Percentiles rank a stretch among this genome's conserved stretches.
These are phyloP conservation scores for Athene noctua DNA, from an alignment of 2,113 vertebrate genomes.

Conservation along the genomic window DNA sequence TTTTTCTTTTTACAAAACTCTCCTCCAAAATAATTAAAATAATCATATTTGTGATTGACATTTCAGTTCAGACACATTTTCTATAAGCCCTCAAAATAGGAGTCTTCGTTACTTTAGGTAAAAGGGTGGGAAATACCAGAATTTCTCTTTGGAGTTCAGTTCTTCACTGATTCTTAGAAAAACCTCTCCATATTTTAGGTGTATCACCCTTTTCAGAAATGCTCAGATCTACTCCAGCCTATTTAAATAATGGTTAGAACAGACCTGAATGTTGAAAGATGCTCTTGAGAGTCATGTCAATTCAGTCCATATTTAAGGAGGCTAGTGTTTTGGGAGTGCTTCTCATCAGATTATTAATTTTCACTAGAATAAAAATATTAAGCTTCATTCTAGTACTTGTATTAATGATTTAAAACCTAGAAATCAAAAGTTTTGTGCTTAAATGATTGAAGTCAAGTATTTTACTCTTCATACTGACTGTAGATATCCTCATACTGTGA, in stretches of 20 bases:
- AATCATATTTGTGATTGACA: background rate
- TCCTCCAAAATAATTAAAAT: background rate
- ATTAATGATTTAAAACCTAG: background rate
- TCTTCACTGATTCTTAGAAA: background rate
- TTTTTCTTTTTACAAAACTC: background rate
- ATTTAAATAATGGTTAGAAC: background rate
- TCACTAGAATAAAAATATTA: background rate
- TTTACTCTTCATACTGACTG: background rate
- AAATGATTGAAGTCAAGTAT: background rate
- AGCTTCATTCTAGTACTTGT: background rate
- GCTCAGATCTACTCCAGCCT: background rate
- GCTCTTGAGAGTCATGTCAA: background rate
- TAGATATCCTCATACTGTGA: background rate
- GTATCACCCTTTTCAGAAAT: background rate
- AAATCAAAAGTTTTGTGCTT: background rate
- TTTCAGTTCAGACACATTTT: background rate
- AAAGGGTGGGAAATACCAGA: background rate
- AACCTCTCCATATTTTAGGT: background rate
- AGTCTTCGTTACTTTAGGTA: background rate
- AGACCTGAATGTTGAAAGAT: background rate
- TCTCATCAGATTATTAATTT: background rate
- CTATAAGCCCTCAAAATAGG: background rate
- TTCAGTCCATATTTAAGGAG: background rate
- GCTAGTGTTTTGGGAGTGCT: background rate
- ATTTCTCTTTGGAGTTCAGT: background rate